Evolutionary conservation across 2,888 invertebrate species (phyloP), one percentile per base, ranked within the genome.

Genomic region (Lasius fuliginosus): DNA sequence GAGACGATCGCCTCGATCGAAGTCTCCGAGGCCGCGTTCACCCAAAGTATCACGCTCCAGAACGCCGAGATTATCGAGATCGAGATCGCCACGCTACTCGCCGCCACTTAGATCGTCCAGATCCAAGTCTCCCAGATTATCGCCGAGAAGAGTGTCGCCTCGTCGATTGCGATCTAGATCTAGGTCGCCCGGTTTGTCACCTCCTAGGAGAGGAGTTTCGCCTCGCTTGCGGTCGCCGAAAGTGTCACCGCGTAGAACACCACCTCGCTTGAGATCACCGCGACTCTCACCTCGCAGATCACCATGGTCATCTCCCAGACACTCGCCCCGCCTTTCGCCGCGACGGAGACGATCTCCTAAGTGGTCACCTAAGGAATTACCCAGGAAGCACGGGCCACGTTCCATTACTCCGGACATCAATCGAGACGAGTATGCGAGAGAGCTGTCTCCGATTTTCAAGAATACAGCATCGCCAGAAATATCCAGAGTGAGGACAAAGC

Each of bases 361-460:
- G 40, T 91, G 91, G 89, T 93, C 93, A 6, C 93, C 93, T 0
- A 93, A 92, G 49, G 93, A 94, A 84, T 83, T 87, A 5, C 71
- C 86, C n/a, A 90, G 91, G 33, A 93, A 92, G 71, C 83, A 85
- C 15, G 85, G 83, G 18, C 79, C 85, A 18, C 89, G 91, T 42
- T 92, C 94, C 0, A 49, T 85, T 0, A 91, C 87, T n/a, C 93
- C 91, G 9, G 91, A 92, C 0, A n/a, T 53, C n/a, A 58, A 69
- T 18, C 33, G n/a, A 18, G 89, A 83, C 30, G 68, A 84, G 12
- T 89, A 90, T 40, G 73, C 62, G n/a, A 90, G 87, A 60, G 91
- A 88, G 12, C 18, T 84, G 0, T 84, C 90, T 30, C 91, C 92
- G 3, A 74, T 86, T 15, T 42, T 83, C 5, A 91, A 86, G 62